A percentile compares a stretch with the other conserved stretches of the same genome.
These are phyloP conservation scores for Lepidocyrtinus sp. DNA, from an alignment of 2,888 invertebrate species.

Conservation along the genomic window DNA sequence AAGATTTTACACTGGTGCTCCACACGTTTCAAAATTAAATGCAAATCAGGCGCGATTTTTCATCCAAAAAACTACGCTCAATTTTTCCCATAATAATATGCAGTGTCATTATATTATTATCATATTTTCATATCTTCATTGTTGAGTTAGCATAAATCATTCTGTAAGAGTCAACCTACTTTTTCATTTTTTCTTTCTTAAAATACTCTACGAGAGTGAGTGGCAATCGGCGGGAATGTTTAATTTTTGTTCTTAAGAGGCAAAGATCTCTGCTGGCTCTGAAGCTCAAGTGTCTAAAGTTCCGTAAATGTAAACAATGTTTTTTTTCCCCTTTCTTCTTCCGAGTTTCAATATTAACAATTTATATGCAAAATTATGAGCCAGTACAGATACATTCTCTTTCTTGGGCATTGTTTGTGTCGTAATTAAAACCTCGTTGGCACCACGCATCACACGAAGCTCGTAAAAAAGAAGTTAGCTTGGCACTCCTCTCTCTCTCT, in stretches of 20 bases:
- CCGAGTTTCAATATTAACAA: background rate
- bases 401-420: background rate
- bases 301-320: background rate
- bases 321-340: background rate
- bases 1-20: background rate
- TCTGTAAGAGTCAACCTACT: constrained; percentile 34
- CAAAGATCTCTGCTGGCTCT: too few relatives aligned
- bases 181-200: constrained; percentile 30
- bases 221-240: too few relatives aligned
- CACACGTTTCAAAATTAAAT: background rate
- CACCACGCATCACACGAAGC: constrained; percentile 8
- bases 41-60: background rate
- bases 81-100: background rate
- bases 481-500: too few relatives aligned
- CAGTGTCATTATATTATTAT: background rate
- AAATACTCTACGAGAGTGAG: too few relatives aligned
- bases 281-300: background rate
- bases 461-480: background rate
- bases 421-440: constrained; percentile 15
- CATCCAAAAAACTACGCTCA: background rate
- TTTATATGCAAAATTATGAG: background rate
- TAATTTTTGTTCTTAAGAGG: too few relatives aligned
- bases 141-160: background rate
- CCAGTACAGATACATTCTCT: background rate
- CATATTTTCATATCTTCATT: background rate